Evolutionary conservation across 1,140 invertebrate species (phyloP), one percentile per base, ranked within the genome.

Genomic region (Sinonovacula constricta): DNA sequence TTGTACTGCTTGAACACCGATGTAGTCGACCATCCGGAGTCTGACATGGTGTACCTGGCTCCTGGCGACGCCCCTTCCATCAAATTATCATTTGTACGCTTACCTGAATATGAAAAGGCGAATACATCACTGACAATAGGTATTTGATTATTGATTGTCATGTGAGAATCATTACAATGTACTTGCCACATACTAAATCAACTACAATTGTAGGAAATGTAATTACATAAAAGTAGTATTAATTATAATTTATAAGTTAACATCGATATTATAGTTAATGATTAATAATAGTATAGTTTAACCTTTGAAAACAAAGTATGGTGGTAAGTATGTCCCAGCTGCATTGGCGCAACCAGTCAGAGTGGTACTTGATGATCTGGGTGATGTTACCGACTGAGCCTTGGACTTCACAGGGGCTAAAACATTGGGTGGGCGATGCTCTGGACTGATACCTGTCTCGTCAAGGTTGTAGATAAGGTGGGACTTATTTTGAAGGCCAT

Each of bases 401-500:
- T 69, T 69, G 3, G 26, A 49, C 54, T 28, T 31, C 2, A 26
- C 15, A 3, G 39, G 39, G 30, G 39, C 51, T 30, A 69, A 18
- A 12, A 69, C 31, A 1, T 69, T 69, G 0, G 51, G 39, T 31
- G 66, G 66, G 22, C 51, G 3, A 56, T 69, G 66, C 36, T 69
- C 66, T 22, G 66, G 49, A 30, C 56, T 49, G 31, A 69, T 54
- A 4, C 66, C 66, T 15, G 66, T 69, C n/a, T 69, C 66, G 39
- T 69, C 49, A n/a, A 69, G 30, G 36, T 69, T 56, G 30, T 15
- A 69, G 24, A 69, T 56, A 4, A 56, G 36, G 14, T 69, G 51
- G 12, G 51, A 53, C 51, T 69, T 69, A 24, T 56, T 22, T 5
- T 2, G 12, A 22, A 69, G 26, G 14, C n/a, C 30, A 56, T 69